Evolutionary conservation across 1,140 invertebrate species (phyloP).

Genomic region (Drosophila navojoa): DNA sequence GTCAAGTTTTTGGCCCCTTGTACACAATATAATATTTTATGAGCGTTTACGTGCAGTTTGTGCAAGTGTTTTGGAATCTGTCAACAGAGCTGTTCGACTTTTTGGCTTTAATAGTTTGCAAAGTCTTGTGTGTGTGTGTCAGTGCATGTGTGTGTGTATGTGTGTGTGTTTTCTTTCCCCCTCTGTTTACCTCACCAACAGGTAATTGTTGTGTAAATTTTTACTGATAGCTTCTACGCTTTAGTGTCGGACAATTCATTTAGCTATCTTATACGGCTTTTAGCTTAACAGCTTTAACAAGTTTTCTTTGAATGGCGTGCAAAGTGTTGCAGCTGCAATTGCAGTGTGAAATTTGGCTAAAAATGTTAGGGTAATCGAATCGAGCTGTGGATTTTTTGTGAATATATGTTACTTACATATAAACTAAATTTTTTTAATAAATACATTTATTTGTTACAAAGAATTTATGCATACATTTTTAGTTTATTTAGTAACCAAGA

Average conservation of each 20-base stretch:
- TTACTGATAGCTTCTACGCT: conserved; percentile 15
- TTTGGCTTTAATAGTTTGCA: conserved; percentile 54
- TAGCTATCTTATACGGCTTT: conserved; percentile 1
- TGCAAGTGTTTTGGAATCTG: conserved; percentile 62
- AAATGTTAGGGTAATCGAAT: too few relatives aligned
- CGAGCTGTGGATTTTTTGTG: too few relatives aligned
- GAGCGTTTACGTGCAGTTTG: conserved; percentile 65
- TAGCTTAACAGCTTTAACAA: conserved; percentile 16
- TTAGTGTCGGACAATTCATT: not conserved
- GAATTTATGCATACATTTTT: too few relatives aligned
- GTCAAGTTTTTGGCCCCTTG: conserved; percentile 27
- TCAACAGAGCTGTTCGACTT: conserved; percentile 49
- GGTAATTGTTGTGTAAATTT: conserved; percentile 55
- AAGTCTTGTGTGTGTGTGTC: conserved; percentile 31
- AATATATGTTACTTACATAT: too few relatives aligned
- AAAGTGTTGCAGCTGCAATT: too few relatives aligned
- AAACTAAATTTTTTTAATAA: too few relatives aligned
- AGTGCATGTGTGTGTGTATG: conserved; percentile 31
- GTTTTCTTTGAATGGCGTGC: not conserved
- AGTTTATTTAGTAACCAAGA: too few relatives aligned
- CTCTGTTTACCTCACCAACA: conserved; percentile 38
- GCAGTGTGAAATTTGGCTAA: too few relatives aligned
- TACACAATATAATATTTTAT: conserved; percentile 58
- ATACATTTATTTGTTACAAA: too few relatives aligned
- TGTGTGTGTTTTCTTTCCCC: conserved; percentile 4